Conservation (phyloP, 1,140 invertebrate genomes). For the Ylistrum balloti region DNA sequence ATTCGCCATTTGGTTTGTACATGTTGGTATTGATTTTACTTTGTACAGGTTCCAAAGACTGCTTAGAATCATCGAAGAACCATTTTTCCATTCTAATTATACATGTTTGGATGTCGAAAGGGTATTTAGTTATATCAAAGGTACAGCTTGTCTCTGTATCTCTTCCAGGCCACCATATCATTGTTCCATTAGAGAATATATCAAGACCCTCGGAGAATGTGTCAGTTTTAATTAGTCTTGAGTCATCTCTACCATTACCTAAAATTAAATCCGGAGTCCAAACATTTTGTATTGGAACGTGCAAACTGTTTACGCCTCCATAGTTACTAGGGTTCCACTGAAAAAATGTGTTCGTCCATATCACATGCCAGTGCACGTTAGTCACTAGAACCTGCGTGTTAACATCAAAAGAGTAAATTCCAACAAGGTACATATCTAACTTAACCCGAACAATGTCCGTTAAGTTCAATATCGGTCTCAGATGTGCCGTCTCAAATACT, state of each 20-base stretch:
- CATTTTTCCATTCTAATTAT: neutral
- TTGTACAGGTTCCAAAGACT: neutral
- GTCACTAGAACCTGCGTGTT: neutral
- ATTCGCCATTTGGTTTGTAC: conserved; percentile 41
- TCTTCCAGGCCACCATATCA: neutral
- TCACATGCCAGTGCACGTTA: neutral
- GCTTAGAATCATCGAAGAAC: neutral
- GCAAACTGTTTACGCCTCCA: neutral
- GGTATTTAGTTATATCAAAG: neutral
- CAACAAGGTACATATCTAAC: neutral
- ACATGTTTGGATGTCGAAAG: conserved; percentile 12
- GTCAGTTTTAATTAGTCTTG: neutral
- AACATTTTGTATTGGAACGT: neutral
- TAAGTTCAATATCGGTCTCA: neutral
- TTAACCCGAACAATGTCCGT: neutral
- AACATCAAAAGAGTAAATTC: neutral
- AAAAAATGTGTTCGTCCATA: neutral
- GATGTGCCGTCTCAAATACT: neutral
- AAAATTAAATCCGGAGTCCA: neutral
- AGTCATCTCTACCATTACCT: neutral
- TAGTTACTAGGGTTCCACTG: neutral
- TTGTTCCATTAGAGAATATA: neutral
- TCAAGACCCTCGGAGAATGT: neutral
- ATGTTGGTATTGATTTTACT: neutral
- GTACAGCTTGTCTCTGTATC: neutral